These are phyloP conservation scores for Ophiothrix spiculata DNA, from an alignment of 35 echinoderm and acorn worm species.

Conservation along the genomic window DNA sequence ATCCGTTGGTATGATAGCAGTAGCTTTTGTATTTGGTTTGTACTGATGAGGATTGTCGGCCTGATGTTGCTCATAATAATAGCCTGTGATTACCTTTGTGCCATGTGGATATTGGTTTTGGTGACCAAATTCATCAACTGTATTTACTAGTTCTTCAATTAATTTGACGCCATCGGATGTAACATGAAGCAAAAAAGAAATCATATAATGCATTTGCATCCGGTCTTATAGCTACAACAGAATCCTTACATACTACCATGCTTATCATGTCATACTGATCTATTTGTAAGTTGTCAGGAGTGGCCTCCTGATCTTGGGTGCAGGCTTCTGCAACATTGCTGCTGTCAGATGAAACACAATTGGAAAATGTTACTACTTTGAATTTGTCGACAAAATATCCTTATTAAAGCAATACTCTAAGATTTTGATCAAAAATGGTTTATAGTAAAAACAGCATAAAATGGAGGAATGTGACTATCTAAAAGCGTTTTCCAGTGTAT, in stretches of 20 bases:
- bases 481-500: no score
- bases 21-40: slow-evolving; percentile 14
- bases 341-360: neutral
- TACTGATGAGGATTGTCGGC: neutral
- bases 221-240: slow-evolving; percentile 12
- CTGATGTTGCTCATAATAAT: slow-evolving; percentile 13
- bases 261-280: slow-evolving; percentile 17
- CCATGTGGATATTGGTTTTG: neutral
- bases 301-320: neutral
- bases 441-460: no score
- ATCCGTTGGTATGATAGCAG: slow-evolving; percentile 1
- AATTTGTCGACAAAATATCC: neutral
- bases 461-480: no score
- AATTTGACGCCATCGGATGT: neutral
- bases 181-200: slow-evolving; percentile 15
- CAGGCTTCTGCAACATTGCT: neutral
- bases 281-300: no score
- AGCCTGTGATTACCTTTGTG: neutral
- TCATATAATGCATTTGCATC: slow-evolving; percentile 8
- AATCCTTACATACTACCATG: slow-evolving; percentile 2
- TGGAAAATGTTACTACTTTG: neutral
- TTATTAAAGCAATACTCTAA: no score
- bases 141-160: neutral
- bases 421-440: no score
- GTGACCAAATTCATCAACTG: slow-evolving; percentile 13